Percentiles rank a stretch among this genome's conserved stretches.
Conservation (phyloP, 2,888 invertebrate species). For the Anorthoa munda region DNA sequence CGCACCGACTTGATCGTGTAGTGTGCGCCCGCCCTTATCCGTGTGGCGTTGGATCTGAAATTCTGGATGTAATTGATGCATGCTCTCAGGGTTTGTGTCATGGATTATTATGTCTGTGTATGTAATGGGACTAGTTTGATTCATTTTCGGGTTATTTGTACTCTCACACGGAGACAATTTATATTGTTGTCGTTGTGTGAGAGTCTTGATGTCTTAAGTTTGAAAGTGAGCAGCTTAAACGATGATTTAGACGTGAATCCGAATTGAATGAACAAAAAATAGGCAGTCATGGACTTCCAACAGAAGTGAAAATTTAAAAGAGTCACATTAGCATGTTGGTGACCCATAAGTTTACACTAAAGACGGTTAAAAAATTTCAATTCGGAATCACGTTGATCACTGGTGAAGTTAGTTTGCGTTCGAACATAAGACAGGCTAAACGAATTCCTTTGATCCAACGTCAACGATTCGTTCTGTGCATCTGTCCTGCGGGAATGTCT, state of each 20-base stretch:
- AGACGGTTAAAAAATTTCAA: no score
- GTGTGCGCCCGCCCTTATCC: conserved; percentile 52
- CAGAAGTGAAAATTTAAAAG: no score
- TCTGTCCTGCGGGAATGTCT: conserved; percentile 50
- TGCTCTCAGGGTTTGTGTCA: conserved; percentile 38
- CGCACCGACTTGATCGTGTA: conserved; percentile 77
- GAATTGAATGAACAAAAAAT: background rate
- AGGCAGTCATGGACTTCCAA: no score
- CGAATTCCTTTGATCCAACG: conserved; percentile 60
- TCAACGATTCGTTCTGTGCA: conserved; percentile 58
- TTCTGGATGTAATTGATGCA: conserved; percentile 32
- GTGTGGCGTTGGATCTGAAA: conserved; percentile 54
- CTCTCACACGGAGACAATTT: conserved; percentile 2
- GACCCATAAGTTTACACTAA: no score
- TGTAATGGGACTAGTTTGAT: conserved; percentile 13
- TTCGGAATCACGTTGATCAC: background rate
- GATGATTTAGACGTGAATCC: background rate
- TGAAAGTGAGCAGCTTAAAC: background rate
- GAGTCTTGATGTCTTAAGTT: conserved; percentile 8
- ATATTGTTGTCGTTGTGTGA: conserved; percentile 17
- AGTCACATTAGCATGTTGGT: no score
- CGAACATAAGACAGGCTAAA: conserved; percentile 5
- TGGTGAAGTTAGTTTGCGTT: background rate
- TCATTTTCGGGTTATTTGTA: conserved; percentile 4
- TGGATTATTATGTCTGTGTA: conserved; percentile 28